These are phyloP conservation scores for Microctenopoma steveboyesi DNA, from an alignment of 2,797 vertebrate species.

Conservation along the genomic window DNA sequence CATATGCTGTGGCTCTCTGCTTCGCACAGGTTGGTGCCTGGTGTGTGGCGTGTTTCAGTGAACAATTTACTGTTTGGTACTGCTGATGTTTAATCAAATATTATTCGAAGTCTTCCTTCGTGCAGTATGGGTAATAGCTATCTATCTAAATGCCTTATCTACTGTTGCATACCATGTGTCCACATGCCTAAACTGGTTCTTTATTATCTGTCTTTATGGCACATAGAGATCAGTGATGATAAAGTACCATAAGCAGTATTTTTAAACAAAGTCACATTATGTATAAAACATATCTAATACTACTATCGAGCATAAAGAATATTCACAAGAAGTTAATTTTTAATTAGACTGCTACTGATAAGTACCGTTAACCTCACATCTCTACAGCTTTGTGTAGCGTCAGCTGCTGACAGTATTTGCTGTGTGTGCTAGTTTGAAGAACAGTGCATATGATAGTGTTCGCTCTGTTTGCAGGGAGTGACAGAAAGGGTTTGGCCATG, in stretches of 20 bases:
- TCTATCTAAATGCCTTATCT: background rate
- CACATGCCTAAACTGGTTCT: background rate
- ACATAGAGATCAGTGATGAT: background rate
- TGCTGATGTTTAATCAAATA: too few species aligned
- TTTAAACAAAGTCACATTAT: background rate
- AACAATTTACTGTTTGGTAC: background rate
- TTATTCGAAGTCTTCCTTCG: too few species aligned
- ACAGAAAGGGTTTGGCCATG: background rate
- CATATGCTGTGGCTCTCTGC: conserved; percentile 74
- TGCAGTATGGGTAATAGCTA: background rate
- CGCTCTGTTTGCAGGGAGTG: background rate
- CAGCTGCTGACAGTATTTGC: background rate
- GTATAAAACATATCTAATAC: background rate
- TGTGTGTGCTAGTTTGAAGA: conserved; percentile 20
- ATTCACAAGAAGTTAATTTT: background rate
- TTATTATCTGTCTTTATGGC: background rate
- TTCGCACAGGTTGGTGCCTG: conserved; percentile 80
- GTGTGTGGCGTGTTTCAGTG: background rate
- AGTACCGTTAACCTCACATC: background rate
- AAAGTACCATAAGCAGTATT: background rate
- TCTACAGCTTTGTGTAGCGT: background rate
- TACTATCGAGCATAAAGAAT: background rate
- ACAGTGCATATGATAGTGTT: background rate
- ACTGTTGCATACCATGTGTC: background rate
- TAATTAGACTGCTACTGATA: conserved; percentile 10